phyloP scores from a whole-genome alignment of 1,140 invertebrate species.

The Popillia japonica region DNA sequence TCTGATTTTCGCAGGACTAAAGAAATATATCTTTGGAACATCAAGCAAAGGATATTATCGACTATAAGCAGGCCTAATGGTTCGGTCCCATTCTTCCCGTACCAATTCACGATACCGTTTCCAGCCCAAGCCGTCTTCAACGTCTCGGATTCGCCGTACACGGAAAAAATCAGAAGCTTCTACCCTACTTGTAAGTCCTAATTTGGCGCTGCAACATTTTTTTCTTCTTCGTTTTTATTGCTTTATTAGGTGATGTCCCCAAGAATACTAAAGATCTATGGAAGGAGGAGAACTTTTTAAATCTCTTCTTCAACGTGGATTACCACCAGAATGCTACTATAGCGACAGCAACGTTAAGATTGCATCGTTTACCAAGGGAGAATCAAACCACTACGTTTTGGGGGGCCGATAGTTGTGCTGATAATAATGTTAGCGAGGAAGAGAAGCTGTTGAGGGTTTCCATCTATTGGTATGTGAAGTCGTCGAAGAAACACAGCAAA shows the following conservation, averaged over 20 bases:
- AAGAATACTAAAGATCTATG: conserved; percentile 65
- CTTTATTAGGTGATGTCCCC: conserved; percentile 63
- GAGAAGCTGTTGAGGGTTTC: conserved; percentile 69
- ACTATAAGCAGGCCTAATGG: conserved; percentile 45
- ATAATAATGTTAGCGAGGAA: conserved; percentile 59
- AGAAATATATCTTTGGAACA: conserved; percentile 48
- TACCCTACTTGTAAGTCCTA: conserved; percentile 55
- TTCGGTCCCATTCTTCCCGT: conserved; percentile 35
- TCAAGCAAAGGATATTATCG: conserved; percentile 48
- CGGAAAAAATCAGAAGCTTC: conserved; percentile 55
- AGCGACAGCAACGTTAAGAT: conserved; percentile 65
- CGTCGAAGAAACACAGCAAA: conserved; percentile 63
- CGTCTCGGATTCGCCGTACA: conserved; percentile 46
- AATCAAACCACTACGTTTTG: conserved; percentile 49
- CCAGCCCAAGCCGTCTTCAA: conserved; percentile 33
- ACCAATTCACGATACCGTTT: conserved; percentile 38
- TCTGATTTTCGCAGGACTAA: conserved; percentile 33
- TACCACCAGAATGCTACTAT: conserved; percentile 58
- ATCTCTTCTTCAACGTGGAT: conserved; percentile 67
- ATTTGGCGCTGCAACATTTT: background rate
- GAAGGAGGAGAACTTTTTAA: conserved; percentile 64
- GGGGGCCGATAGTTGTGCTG: conserved; percentile 47
- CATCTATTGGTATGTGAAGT: conserved; percentile 68
- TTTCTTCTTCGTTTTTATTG: background rate
- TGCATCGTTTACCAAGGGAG: conserved; percentile 65